These are phyloP conservation scores for Pristiophorus japonicus DNA, from an alignment of 2,113 vertebrate species.

Conservation along the genomic window DNA sequence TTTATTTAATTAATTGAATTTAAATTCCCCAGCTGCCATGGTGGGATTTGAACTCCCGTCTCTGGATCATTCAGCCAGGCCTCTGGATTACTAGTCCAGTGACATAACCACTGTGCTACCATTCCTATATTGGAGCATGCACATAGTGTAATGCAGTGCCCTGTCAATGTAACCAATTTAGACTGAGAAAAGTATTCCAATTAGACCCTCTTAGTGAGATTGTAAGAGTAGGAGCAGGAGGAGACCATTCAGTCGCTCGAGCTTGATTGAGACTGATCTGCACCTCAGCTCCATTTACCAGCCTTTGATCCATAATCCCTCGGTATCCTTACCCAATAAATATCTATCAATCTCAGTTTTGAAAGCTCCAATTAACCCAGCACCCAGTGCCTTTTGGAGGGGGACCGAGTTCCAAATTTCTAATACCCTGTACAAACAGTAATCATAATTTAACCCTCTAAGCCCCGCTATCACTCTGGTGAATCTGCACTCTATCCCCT, in stretches of 20 bases:
- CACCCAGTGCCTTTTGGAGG: background rate
- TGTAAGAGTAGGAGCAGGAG: background rate
- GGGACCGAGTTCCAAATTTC: background rate
- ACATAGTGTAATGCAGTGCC: too few relatives aligned
- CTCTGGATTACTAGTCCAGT: too few relatives aligned
- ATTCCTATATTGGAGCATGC: background rate
- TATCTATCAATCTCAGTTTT: background rate
- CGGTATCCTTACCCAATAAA: background rate
- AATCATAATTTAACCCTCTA: too few relatives aligned
- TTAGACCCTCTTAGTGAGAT: background rate
- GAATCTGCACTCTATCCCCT: background rate
- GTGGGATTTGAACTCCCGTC: too few relatives aligned
- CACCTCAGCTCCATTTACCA: background rate
- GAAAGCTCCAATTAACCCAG: background rate
- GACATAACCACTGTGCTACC: too few relatives aligned
- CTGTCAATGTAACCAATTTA: background rate
- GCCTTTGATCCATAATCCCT: background rate
- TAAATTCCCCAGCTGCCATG: too few relatives aligned
- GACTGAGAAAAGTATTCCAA: background rate
- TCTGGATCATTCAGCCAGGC: too few relatives aligned
- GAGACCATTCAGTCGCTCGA: background rate
- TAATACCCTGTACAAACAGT: background rate
- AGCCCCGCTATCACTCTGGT: too few relatives aligned
- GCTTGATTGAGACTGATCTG: background rate
- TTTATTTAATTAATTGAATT: too few relatives aligned